Evolutionary conservation across 2,888 invertebrate genomes (phyloP), one percentile per base, ranked within the genome.

Genomic region (Zaprionus lineosus): DNA sequence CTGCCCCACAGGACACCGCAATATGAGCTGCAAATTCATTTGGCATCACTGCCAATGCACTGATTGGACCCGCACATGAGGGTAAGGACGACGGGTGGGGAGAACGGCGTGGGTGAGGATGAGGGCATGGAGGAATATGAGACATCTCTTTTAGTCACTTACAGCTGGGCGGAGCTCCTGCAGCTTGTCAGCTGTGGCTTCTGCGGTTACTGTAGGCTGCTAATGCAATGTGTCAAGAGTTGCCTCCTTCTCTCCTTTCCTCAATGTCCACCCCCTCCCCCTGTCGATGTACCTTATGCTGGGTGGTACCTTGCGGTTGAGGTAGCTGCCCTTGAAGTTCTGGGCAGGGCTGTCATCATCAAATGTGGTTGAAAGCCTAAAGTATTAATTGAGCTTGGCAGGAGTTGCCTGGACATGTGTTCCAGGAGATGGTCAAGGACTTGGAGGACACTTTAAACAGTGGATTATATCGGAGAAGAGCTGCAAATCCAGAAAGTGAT

Each of bases 11-110:
- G 61, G 67, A 56, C 15, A 43, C 29, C 34, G 48, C 52, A 69
- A 69, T 39, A 69, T 69, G 58, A 58, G 56, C 61, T 69, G 70
- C 65, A 65, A 65, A 51, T 69, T 52, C 60, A 65, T 58, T 70
- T 59, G 63, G n/a, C 68, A 61, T 44, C 53, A 61, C 47, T 51
- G n/a, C n/a, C 48, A 59, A 26, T 51, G 41, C 41, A 44, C 51
- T 48, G 28, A 44, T 14, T n/a, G n/a, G n/a, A 37, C 15, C 15
- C 18, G n/a, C 46, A 14, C 29, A 16, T 11, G 28, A n/a, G n/a
- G n/a, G n/a, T n/a, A n/a, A n/a, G n/a, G n/a, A n/a, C n/a, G n/a
- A n/a, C n/a, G n/a, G n/a, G n/a, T n/a, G n/a, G n/a, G n/a, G n/a
- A n/a, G n/a, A n/a, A n/a, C n/a, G n/a, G n/a, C n/a, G n/a, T n/a